These are phyloP conservation scores for Rhipidura dahli DNA, from an alignment of 2,113 vertebrate species.

Conservation along the genomic window DNA sequence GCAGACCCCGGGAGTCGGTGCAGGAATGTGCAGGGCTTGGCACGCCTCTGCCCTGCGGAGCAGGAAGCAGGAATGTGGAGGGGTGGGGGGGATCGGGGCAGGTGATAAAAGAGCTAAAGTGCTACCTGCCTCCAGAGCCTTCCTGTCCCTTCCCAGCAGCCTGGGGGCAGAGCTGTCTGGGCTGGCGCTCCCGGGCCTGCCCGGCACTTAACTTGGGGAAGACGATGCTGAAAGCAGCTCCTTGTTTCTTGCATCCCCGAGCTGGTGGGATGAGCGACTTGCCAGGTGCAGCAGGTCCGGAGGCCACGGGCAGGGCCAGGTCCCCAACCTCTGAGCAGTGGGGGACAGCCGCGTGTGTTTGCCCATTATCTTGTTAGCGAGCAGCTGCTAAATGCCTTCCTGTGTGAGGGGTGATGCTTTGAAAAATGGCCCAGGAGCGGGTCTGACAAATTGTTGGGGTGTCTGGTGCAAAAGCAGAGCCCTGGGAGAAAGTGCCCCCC, in stretches of 20 bases:
- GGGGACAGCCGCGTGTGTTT: background rate
- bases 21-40: constrained; percentile 10
- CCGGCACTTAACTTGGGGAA: background rate
- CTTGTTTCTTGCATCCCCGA: background rate
- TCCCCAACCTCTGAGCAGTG: accelerated
- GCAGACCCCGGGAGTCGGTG: background rate
- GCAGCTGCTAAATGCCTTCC: background rate
- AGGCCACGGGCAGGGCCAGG: background rate
- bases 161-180: constrained; percentile 24
- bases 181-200: background rate
- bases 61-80: constrained; percentile 26
- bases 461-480: background rate
- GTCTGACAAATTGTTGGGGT: constrained; percentile 62
- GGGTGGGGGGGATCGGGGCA: background rate
- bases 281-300: background rate
- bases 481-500: background rate
- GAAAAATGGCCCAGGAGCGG: background rate
- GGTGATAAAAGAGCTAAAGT: constrained; percentile 52
- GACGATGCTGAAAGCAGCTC: background rate
- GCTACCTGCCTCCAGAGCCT: constrained; percentile 31
- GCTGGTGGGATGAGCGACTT: background rate
- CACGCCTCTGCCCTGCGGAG: constrained; percentile 41
- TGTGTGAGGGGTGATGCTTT: background rate
- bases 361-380: background rate
- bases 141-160: constrained; percentile 10